Evolutionary conservation across 2,888 invertebrate species (phyloP).

Genomic region (Aquatica leii): DNA sequence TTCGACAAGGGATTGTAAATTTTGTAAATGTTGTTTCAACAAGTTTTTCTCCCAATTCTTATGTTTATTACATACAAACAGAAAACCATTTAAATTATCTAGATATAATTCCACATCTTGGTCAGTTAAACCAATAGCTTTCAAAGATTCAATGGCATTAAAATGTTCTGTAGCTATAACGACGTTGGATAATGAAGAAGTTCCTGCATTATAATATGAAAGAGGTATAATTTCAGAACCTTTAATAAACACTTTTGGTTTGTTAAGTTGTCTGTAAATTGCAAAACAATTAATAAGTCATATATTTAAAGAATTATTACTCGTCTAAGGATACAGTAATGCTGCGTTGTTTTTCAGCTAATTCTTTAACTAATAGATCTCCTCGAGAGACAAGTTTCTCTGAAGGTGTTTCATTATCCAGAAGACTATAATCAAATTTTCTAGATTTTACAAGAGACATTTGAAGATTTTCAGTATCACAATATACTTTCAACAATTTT

Average conservation of each 20-base stretch:
- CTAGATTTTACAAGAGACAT: not conserved
- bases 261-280: constrained; percentile 43
- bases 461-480: too few relatives aligned
- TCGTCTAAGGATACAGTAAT: constrained; percentile 50
- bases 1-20: constrained; percentile 36
- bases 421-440: not conserved
- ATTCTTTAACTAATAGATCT: constrained; percentile 54
- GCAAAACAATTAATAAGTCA: constrained; percentile 11
- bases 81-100: constrained; percentile 60
- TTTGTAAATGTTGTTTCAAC: constrained; percentile 36
- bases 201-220: constrained; percentile 58
- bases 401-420: constrained; percentile 46
- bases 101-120: constrained; percentile 64
- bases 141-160: constrained; percentile 61
- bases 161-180: constrained; percentile 58
- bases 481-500: too few relatives aligned
- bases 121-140: constrained; percentile 61
- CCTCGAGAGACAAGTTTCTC: constrained; percentile 54
- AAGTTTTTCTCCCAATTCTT: constrained; percentile 48
- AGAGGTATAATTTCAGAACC: constrained; percentile 46
- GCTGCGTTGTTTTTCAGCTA: constrained; percentile 54
- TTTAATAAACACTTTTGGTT: constrained; percentile 43
- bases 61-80: constrained; percentile 49
- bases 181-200: constrained; percentile 61
- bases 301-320: constrained; percentile 44